These are phyloP conservation scores for Conchocele bisecta DNA, from an alignment of 2,888 invertebrate species.

Conservation along the genomic window DNA sequence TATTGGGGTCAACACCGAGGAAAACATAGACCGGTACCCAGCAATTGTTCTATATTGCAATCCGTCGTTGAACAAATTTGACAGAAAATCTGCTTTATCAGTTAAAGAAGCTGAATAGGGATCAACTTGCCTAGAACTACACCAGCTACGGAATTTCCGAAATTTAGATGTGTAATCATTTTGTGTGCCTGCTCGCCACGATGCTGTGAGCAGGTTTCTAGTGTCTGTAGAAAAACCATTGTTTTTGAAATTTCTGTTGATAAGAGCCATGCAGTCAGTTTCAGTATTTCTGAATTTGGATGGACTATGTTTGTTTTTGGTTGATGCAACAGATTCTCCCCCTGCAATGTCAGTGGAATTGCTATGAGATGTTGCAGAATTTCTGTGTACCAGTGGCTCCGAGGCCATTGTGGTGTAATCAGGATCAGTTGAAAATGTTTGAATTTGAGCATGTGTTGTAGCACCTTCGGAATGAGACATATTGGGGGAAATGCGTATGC, in stretches of 20 bases:
- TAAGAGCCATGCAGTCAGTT: conserved; percentile 35
- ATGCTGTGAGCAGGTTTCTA: background rate
- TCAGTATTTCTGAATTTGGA: conserved; percentile 4
- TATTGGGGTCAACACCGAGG: no score
- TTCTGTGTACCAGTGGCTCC: conserved; percentile 26
- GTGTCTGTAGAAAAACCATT: conserved; percentile 11
- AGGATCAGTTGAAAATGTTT: conserved; percentile 11
- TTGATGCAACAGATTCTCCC: conserved; percentile 1
- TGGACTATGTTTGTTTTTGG: background rate
- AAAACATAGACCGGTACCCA: no score
- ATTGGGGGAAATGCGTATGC: conserved; percentile 28
- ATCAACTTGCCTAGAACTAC: no score
- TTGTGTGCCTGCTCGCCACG: conserved; percentile 20
- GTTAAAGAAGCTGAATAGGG: no score
- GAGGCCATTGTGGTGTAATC: no score
- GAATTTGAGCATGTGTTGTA: conserved; percentile 10
- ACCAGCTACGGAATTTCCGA: conserved; percentile 22
- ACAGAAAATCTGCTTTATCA: background rate
- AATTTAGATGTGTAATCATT: conserved; percentile 23
- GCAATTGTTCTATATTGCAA: background rate
- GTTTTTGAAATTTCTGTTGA: conserved; percentile 12
- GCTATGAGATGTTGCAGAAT: conserved; percentile 20
- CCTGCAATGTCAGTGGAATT: conserved; percentile 1
- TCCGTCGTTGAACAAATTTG: background rate
- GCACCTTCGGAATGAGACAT: conserved; percentile 15